A percentile compares a stretch with the other conserved stretches of the same genome.
Evolutionary conservation across 1,140 invertebrate genomes (phyloP).

Genomic region (Archegozetes longisetosus): DNA sequence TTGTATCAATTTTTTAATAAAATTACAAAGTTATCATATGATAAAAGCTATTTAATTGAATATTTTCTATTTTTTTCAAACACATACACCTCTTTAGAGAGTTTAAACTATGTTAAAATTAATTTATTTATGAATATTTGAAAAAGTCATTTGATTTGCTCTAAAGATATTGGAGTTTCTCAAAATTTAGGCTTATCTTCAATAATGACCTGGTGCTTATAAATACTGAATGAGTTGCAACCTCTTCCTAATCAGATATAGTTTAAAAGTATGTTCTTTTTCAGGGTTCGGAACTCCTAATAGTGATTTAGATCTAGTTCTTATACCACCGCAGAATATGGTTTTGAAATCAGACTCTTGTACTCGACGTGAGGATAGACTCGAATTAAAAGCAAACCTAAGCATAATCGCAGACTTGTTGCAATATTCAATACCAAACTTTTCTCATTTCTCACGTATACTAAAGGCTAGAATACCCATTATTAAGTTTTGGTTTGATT

Average conservation of each 20-base stretch:
- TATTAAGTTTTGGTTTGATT: conserved; percentile 57
- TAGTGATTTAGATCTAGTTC: conserved; percentile 5
- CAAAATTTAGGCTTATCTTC: too few species aligned
- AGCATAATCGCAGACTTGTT: conserved; percentile 31
- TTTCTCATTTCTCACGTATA: conserved; percentile 49
- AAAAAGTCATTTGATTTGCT: too few species aligned
- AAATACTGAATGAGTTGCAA: too few species aligned
- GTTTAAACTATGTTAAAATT: too few species aligned
- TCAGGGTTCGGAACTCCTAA: not conserved
- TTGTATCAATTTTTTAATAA: conserved; percentile 2
- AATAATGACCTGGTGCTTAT: too few species aligned
- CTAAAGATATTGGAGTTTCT: too few species aligned
- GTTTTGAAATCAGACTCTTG: not conserved
- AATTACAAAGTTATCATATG: too few species aligned
- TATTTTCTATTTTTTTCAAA: too few species aligned
- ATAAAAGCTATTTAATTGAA: too few species aligned
- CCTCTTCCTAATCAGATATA: too few species aligned
- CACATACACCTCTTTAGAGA: too few species aligned
- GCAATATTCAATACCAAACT: conserved; percentile 52
- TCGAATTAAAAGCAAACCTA: conserved; percentile 1
- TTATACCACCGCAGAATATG: not conserved
- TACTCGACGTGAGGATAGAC: conserved; percentile 4
- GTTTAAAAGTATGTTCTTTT: not conserved
- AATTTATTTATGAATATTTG: too few species aligned
- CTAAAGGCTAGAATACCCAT: conserved; percentile 71